phyloP scores from a whole-genome alignment of 2,888 invertebrate genomes.

The Drosophila parthenogenetica region DNA sequence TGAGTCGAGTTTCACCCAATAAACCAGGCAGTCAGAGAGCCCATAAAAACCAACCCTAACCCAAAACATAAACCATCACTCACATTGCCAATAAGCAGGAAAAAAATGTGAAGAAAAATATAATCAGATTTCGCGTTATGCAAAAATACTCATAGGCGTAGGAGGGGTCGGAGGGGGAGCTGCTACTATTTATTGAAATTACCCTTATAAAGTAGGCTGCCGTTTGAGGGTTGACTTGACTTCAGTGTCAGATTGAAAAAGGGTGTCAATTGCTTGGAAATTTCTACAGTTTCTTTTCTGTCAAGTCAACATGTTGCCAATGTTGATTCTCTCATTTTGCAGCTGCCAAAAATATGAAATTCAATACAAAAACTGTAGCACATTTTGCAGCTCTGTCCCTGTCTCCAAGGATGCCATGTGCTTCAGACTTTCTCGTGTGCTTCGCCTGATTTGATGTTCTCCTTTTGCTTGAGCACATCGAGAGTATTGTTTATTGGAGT shows the following conservation, averaged over 20 bases:
- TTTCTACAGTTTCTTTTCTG: conserved; percentile 51
- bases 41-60: conserved; percentile 38
- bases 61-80: conserved; percentile 32
- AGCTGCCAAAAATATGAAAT: conserved; percentile 68
- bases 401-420: conserved; percentile 23
- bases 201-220: conserved; percentile 65
- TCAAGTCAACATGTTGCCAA: conserved; percentile 83
- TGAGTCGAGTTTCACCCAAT: not conserved
- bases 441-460: conserved; percentile 30
- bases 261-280: conserved; percentile 79
- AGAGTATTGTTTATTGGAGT: conserved; percentile 23
- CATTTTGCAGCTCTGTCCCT: conserved; percentile 23
- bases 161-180: conserved; percentile 13
- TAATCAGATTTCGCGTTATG: conserved; percentile 71
- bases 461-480: conserved; percentile 3
- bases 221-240: conserved; percentile 54
- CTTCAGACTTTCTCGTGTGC: conserved; percentile 14
- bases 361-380: conserved; percentile 48
- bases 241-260: conserved; percentile 62
- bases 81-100: conserved; percentile 27
- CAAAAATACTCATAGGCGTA: conserved; percentile 52
- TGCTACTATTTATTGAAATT: conserved; percentile 75
- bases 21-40: conserved; percentile 9
- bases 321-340: conserved; percentile 48
- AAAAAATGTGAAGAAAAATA: conserved; percentile 23